Evolutionary conservation across 2,113 vertebrate species (phyloP).

Genomic region (Arothron firmamentum): DNA sequence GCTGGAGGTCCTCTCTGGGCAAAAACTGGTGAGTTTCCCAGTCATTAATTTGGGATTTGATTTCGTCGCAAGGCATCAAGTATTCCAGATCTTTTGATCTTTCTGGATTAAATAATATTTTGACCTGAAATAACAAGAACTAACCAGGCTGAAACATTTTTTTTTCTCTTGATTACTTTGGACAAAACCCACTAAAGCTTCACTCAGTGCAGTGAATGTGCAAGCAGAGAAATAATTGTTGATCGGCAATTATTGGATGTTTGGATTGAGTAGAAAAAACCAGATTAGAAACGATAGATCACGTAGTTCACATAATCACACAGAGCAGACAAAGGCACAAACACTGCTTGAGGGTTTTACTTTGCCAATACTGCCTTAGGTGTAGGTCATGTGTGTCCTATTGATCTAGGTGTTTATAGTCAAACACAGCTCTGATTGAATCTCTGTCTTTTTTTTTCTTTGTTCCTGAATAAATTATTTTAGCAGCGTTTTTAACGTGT

Average conservation of each 20-base stretch:
- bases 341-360: constrained; percentile 46
- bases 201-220: constrained; percentile 8
- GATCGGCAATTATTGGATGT: constrained; percentile 60
- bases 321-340: constrained; percentile 32
- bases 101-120: constrained; percentile 30
- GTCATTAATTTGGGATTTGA: constrained; percentile 30
- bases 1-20: constrained; percentile 89
- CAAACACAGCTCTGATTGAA: constrained; percentile 39
- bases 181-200: constrained; percentile 6
- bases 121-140: background rate
- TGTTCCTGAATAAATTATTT: background rate
- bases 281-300: constrained; percentile 55
- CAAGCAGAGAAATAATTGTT: constrained; percentile 31
- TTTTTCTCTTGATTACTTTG: background rate
- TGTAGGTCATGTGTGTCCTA: constrained; percentile 47
- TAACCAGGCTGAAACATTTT: too few relatives aligned
- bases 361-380: constrained; percentile 55
- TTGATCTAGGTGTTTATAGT: constrained; percentile 54
- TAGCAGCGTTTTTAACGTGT: background rate
- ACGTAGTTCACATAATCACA: constrained; percentile 33
- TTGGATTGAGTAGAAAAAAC: constrained; percentile 44
- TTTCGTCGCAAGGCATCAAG: constrained; percentile 36
- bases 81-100: constrained; percentile 18
- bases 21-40: constrained; percentile 83
- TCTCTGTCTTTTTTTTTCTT: background rate